phyloP scores from a whole-genome alignment of 2,113 vertebrate species.

The Dolichallabes microphthalmus region DNA sequence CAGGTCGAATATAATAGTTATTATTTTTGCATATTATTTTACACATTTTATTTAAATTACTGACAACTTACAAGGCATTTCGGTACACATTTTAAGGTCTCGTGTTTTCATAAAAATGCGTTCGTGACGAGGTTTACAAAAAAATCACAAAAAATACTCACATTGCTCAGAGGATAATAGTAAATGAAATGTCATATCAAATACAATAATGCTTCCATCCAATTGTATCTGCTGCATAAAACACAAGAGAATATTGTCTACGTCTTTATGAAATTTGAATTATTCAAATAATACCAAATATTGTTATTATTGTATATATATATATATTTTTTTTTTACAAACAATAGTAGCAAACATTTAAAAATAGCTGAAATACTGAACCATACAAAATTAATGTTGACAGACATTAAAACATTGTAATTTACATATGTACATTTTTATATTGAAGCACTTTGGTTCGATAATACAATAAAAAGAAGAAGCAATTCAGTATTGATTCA shows the following conservation, averaged over 20 bases:
- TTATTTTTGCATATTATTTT: constrained; percentile 62
- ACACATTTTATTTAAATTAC: constrained; percentile 72
- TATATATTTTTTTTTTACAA: constrained; percentile 68
- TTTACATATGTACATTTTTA: constrained; percentile 71
- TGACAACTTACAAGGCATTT: constrained; percentile 73
- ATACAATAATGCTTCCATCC: constrained; percentile 64
- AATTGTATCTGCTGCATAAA: constrained; percentile 55
- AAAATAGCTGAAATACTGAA: constrained; percentile 62
- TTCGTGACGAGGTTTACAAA: constrained; percentile 63
- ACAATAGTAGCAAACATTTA: constrained; percentile 72
- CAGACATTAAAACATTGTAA: constrained; percentile 71
- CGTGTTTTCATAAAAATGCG: constrained; percentile 58
- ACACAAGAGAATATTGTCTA: constrained; percentile 59
- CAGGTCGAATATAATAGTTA: background rate
- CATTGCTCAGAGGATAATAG: constrained; percentile 66
- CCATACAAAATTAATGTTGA: constrained; percentile 67
- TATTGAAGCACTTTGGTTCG: constrained; percentile 79
- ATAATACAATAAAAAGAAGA: constrained; percentile 69
- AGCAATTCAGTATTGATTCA: constrained; percentile 52
- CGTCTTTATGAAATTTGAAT: constrained; percentile 63
- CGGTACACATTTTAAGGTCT: constrained; percentile 69
- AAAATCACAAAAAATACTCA: constrained; percentile 62
- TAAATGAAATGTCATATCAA: constrained; percentile 70
- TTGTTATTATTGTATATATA: constrained; percentile 20
- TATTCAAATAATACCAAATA: constrained; percentile 53